phyloP scores from a whole-genome alignment of 2,113 vertebrate species.

The Agelaius phoeniceus region DNA sequence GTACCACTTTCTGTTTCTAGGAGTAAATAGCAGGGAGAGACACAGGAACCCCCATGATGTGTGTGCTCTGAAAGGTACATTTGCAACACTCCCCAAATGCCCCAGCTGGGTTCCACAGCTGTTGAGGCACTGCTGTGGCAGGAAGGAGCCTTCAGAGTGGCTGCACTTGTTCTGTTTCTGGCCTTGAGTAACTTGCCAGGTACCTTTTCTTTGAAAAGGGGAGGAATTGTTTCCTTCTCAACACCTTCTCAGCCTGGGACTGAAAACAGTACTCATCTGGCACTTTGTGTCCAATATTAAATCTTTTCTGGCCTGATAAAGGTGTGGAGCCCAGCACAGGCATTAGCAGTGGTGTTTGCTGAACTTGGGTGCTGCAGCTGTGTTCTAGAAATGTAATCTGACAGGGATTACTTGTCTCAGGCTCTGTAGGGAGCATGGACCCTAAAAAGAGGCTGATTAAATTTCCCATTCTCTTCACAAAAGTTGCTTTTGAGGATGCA shows the following conservation, averaged over 20 bases:
- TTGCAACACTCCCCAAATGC: rapidly evolving
- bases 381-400: not conserved
- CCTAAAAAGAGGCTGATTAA: not conserved
- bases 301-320: not conserved
- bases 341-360: not conserved
- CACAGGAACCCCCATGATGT: rapidly evolving
- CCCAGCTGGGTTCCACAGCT: not conserved
- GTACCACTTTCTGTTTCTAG: not conserved
- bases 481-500: not conserved
- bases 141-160: not conserved
- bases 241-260: not conserved
- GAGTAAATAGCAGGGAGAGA: not conserved
- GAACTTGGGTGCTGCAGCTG: not conserved
- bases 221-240: not conserved
- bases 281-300: not conserved
- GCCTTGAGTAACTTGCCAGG: not conserved
- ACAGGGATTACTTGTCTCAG: not conserved
- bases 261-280: not conserved
- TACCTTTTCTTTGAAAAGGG: not conserved
- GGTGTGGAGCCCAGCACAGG: not conserved
- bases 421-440: not conserved
- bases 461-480: not conserved
- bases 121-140: not conserved
- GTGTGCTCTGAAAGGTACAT: not conserved
- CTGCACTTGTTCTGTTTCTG: not conserved